Conservation (phyloP, 2,113 vertebrate species). For the Myrmecophaga tridactyla region DNA sequence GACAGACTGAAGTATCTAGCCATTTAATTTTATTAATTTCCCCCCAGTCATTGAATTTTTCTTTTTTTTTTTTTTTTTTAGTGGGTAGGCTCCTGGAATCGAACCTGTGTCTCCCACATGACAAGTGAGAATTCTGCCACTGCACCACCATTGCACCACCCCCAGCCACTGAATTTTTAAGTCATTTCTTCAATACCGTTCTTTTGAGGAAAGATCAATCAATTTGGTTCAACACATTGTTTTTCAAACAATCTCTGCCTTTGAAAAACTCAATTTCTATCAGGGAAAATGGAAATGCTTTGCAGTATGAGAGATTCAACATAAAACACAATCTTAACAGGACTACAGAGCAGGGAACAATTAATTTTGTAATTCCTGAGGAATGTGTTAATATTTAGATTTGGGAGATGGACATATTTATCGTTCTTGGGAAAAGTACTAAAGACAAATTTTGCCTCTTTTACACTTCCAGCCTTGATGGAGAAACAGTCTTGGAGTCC, state of each 20-base stretch:
- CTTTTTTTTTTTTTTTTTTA: too few relatives aligned
- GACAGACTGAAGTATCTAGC: too few relatives aligned
- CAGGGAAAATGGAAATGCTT: neutral
- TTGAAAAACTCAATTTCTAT: neutral
- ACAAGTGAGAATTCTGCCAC: too few relatives aligned
- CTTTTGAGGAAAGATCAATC: slow-evolving; percentile 25
- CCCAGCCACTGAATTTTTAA: slow-evolving; percentile 27
- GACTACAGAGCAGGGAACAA: neutral
- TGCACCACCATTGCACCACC: too few relatives aligned
- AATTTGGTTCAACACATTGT: slow-evolving; percentile 7
- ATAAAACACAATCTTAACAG: neutral
- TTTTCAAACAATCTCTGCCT: slow-evolving; percentile 40
- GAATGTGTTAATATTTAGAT: neutral
- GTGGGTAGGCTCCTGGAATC: too few relatives aligned
- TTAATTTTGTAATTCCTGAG: neutral
- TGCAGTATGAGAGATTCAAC: neutral
- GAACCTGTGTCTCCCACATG: too few relatives aligned
- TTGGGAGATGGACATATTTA: neutral
- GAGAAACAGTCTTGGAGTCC: neutral
- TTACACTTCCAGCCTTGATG: neutral
- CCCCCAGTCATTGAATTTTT: too few relatives aligned
- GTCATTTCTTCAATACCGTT: slow-evolving; percentile 25
- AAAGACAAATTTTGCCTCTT: neutral
- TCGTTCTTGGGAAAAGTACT: neutral
- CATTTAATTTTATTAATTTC: too few relatives aligned